Percentiles rank a stretch among this genome's conserved stretches.
phyloP scores from a whole-genome alignment of 2,888 invertebrate species.

The Venusia cambrica region DNA sequence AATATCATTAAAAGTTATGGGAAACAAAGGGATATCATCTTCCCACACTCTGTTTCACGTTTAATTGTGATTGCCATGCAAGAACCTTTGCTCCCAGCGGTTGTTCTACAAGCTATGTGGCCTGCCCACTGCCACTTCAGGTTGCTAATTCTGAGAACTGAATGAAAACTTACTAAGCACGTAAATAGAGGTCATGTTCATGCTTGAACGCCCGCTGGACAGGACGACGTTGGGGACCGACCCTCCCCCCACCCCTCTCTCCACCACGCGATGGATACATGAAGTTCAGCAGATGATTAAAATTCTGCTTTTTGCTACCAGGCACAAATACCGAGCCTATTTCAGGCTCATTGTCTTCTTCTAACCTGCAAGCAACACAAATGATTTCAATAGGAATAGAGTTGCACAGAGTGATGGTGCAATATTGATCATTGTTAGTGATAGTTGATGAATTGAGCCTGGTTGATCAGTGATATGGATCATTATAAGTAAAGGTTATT shows the following conservation, averaged over 20 bases:
- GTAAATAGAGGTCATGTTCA: constrained; percentile 96
- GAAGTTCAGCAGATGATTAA: constrained; percentile 97
- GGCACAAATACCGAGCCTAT: constrained; percentile 90
- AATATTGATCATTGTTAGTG: no score
- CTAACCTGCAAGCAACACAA: constrained; percentile 58
- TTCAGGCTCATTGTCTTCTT: constrained; percentile 84
- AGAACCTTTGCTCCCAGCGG: no score
- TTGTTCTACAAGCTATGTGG: no score
- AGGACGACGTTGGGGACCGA: constrained; percentile 46
- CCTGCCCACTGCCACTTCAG: no score
- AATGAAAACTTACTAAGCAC: constrained; percentile 90
- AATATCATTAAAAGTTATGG: no score
- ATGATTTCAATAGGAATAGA: constrained; percentile 9
- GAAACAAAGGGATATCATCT: no score
- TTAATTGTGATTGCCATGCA: no score
- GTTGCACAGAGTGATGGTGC: neutral
- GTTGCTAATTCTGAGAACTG: no score
- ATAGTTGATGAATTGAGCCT: no score
- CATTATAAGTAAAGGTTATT: no score
- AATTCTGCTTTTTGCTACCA: constrained; percentile 94
- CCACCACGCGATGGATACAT: constrained; percentile 86
- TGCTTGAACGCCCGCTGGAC: constrained; percentile 82
- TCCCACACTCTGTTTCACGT: no score
- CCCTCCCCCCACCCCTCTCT: constrained; percentile 30
- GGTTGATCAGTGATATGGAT: no score